phyloP scores from a whole-genome alignment of 2,888 invertebrate species.

The Drosophila pegasa region DNA sequence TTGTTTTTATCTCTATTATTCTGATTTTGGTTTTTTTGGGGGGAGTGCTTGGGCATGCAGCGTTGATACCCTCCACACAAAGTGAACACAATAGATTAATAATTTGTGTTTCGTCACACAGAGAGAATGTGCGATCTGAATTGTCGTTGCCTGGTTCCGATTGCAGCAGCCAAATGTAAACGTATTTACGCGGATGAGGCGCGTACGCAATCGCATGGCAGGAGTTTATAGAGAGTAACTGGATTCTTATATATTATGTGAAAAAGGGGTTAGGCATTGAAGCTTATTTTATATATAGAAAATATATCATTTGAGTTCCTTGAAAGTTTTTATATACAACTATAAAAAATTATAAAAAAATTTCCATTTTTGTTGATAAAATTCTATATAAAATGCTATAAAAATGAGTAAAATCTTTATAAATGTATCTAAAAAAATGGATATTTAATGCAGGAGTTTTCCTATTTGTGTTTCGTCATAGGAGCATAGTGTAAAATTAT shows the following conservation, averaged over 20 bases:
- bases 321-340: no score
- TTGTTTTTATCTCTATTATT: constrained; percentile 21
- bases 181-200: not conserved
- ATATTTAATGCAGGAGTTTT: no score
- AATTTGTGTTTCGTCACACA: constrained; percentile 13
- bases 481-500: no score
- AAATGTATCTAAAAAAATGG: no score
- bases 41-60: not conserved
- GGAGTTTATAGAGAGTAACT: not conserved
- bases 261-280: no score
- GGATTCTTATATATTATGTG: not conserved
- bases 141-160: not conserved
- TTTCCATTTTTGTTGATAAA: no score
- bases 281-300: no score
- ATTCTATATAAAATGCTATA: no score
- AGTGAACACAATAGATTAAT: constrained; percentile 23
- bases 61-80: not conserved
- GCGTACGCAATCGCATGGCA: not conserved
- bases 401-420: no score
- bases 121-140: not conserved
- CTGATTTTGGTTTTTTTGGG: not conserved
- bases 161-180: not conserved
- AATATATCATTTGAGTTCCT: no score
- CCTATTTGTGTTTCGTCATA: no score
- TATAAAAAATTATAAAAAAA: no score